These are phyloP conservation scores for Tursiops truncatus DNA, from an alignment of 2,113 vertebrate species.

Conservation along the genomic window DNA sequence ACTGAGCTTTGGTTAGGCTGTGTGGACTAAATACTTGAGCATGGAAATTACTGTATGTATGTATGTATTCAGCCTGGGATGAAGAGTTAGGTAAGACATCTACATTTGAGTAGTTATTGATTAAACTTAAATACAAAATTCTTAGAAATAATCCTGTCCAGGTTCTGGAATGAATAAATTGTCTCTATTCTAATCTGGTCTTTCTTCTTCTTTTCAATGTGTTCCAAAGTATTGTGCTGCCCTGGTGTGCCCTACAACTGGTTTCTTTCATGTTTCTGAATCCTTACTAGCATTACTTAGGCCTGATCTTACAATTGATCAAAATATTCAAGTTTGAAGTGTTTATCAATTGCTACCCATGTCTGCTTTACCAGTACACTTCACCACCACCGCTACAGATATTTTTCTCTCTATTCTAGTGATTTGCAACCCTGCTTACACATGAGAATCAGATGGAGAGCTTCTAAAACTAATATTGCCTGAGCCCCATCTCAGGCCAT, in stretches of 20 bases:
- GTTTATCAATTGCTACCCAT: background rate
- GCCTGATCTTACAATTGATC: background rate
- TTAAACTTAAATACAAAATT: background rate
- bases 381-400: background rate
- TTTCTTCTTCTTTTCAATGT: background rate
- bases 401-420: background rate
- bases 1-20: background rate
- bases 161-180: background rate
- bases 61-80: background rate
- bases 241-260: background rate
- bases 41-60: background rate
- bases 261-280: background rate
- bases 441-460: background rate
- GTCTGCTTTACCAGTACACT: background rate
- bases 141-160: background rate
- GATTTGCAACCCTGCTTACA: background rate
- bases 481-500: background rate
- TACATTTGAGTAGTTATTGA: background rate
- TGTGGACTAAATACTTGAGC: background rate
- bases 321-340: background rate
- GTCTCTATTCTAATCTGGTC: background rate
- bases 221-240: background rate
- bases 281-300: background rate
- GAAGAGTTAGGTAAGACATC: background rate
- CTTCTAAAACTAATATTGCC: slow-evolving; percentile 26